These are phyloP conservation scores for Urophycis tenuis DNA, from an alignment of 2,797 vertebrate genomes.

Conservation along the genomic window DNA sequence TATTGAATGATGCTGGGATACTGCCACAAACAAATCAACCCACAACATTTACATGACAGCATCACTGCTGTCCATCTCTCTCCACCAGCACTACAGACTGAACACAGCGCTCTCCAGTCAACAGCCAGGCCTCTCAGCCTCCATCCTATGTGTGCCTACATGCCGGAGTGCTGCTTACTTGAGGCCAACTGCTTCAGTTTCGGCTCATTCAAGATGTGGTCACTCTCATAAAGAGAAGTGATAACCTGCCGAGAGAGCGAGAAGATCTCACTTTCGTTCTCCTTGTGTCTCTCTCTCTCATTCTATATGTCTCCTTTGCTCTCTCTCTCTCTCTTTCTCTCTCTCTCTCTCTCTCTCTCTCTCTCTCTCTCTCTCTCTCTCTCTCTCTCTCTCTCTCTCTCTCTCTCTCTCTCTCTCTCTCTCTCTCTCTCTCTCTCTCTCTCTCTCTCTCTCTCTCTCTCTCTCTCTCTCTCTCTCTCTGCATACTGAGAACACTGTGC, in stretches of 20 bases:
- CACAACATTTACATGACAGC: neutral
- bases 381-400: too few species aligned
- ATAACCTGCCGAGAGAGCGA: neutral
- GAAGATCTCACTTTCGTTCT: neutral
- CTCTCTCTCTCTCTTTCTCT: too few species aligned
- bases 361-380: too few species aligned
- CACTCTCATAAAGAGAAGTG: neutral
- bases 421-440: neutral
- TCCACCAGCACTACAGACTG: neutral
- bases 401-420: too few species aligned
- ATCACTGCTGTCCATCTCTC: neutral
- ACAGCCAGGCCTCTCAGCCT: neutral
- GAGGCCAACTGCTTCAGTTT: neutral
- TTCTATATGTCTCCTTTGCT: too few species aligned
- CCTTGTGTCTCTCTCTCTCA: neutral
- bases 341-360: too few species aligned
- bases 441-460: too few species aligned
- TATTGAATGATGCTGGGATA: neutral
- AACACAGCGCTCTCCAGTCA: neutral
- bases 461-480: too few species aligned
- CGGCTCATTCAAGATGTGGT: neutral
- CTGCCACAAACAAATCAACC: neutral
- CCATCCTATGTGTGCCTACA: neutral
- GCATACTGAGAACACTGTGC: slow-evolving; percentile 39
- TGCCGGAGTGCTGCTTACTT: neutral